Evolutionary conservation across 53 echinoderm and acorn worm genomes (phyloP).

Genomic region (Holothuria leucospilota): DNA sequence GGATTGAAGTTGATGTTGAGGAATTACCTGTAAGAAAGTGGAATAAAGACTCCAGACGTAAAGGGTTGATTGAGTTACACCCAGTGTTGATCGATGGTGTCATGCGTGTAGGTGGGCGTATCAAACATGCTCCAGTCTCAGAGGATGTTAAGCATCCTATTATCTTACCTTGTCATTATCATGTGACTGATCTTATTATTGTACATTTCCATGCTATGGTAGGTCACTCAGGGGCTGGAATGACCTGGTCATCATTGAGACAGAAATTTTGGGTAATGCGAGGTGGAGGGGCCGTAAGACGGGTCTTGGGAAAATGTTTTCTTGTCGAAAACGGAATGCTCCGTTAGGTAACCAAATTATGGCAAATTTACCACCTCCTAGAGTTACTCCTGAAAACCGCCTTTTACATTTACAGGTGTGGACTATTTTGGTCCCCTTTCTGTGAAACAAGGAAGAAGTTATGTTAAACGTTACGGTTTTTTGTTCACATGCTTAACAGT

Average conservation of each 20-base stretch:
- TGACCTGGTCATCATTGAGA: conserved; percentile 53
- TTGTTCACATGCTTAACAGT: conserved; percentile 48
- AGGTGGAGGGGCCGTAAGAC: conserved; percentile 35
- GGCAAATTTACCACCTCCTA: conserved; percentile 43
- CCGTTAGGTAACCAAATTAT: conserved; percentile 45
- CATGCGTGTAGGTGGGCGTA: conserved; percentile 60
- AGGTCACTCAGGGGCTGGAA: conserved; percentile 64
- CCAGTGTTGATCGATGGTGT: conserved; percentile 47
- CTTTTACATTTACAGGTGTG: conserved; percentile 46
- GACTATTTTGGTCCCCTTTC: conserved; percentile 64
- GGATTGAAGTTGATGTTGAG: neutral
- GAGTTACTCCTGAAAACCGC: conserved; percentile 64
- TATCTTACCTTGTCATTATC: conserved; percentile 46
- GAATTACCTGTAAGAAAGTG: conserved; percentile 18
- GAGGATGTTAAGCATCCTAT: conserved; percentile 51
- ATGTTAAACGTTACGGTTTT: no score
- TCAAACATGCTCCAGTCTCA: conserved; percentile 31
- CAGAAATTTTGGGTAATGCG: conserved; percentile 48
- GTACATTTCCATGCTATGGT: conserved; percentile 51
- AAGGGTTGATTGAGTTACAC: conserved; percentile 31
- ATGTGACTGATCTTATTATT: conserved; percentile 39
- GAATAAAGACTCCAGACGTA: neutral
- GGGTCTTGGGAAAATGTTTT: conserved; percentile 51
- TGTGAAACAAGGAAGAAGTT: conserved; percentile 58
- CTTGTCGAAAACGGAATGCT: conserved; percentile 24